These are phyloP conservation scores for Frieseomelitta varia DNA, from an alignment of 1,140 invertebrate species.

Conservation along the genomic window DNA sequence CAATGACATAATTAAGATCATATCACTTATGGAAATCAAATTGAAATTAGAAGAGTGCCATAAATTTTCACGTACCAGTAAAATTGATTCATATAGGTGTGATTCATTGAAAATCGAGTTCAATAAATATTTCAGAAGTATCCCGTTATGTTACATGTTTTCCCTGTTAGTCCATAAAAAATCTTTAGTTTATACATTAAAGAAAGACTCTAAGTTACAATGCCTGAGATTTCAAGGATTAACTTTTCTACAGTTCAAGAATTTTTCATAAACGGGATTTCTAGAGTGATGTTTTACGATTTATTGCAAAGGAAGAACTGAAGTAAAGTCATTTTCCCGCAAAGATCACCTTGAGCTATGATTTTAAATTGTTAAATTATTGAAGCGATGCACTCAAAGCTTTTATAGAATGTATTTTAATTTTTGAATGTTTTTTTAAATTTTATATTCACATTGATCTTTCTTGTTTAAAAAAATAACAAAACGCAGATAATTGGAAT, in stretches of 20 bases:
- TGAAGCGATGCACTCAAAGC: not conserved
- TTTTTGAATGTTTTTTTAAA: not conserved
- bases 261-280: not conserved
- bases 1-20: not conserved
- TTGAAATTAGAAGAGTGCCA: not conserved
- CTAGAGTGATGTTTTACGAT: not conserved
- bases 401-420: not conserved
- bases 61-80: not conserved
- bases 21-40: not conserved
- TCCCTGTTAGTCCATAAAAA: not conserved
- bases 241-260: not conserved
- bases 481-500: not conserved
- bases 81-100: constrained; percentile 15
- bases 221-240: constrained; percentile 1
- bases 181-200: not conserved
- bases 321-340: not conserved
- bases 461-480: not conserved
- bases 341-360: not conserved
- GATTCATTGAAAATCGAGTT: constrained; percentile 5
- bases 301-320: not conserved
- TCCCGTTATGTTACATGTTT: not conserved
- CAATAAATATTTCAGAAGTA: not conserved
- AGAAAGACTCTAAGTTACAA: not conserved
- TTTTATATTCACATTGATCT: not conserved
- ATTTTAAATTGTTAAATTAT: not conserved